Percentiles rank a stretch among this genome's conserved stretches.
phyloP scores from a whole-genome alignment of 2,888 invertebrate species.

The Drosophila stalkeri region DNA sequence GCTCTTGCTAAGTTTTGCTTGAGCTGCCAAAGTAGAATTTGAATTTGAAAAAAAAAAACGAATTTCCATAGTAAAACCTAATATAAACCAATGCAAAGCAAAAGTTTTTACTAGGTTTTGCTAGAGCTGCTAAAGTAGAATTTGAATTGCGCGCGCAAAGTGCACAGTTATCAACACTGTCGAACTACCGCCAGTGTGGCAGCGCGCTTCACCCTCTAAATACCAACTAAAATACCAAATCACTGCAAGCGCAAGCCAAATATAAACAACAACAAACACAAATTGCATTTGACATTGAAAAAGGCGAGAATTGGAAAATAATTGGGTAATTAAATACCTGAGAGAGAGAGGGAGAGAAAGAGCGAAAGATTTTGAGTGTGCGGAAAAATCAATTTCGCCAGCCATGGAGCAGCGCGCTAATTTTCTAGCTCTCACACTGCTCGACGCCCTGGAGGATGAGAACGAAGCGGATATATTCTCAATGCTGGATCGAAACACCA shows the following conservation, averaged over 20 bases:
- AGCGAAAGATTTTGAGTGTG: constrained; percentile 5
- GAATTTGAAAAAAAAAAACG: constrained; percentile 9
- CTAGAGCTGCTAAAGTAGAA: not conserved
- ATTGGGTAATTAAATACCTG: constrained; percentile 23
- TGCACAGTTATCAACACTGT: constrained; percentile 14
- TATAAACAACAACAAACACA: constrained; percentile 56
- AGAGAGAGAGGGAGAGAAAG: not conserved
- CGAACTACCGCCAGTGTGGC: constrained; percentile 6
- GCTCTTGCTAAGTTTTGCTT: not conserved
- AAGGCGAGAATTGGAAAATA: constrained; percentile 46
- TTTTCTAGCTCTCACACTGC: constrained; percentile 82
- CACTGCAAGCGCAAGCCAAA: constrained; percentile 32
- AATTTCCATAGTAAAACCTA: constrained; percentile 21
- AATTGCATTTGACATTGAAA: constrained; percentile 62
- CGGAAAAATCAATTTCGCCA: constrained; percentile 66
- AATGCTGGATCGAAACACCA: constrained; percentile 78
- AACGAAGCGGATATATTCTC: constrained; percentile 79
- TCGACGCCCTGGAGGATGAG: constrained; percentile 85
- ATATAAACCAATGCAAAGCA: not conserved
- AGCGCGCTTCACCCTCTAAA: not conserved
- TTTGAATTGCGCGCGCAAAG: constrained; percentile 17
- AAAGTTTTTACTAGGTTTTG: constrained; percentile 5
- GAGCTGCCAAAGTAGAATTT: not conserved
- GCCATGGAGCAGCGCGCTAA: constrained; percentile 81
- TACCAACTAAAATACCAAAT: constrained; percentile 34